Percentiles rank a stretch among this genome's conserved stretches.
phyloP scores from a whole-genome alignment of 1,140 invertebrate genomes.

The Onthophagus taurus region DNA sequence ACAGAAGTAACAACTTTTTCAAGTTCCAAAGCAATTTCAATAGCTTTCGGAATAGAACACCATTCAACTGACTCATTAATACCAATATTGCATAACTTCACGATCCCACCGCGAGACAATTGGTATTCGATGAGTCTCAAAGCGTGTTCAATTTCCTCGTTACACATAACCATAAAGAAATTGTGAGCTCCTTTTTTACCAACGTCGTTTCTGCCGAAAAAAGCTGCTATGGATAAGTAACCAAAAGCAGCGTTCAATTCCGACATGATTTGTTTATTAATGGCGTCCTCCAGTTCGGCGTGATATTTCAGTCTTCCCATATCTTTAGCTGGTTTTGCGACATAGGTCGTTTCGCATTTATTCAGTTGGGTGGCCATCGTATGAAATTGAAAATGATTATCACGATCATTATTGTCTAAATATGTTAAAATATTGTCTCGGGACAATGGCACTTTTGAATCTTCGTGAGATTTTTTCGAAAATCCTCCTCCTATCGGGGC shows the following conservation, averaged over 20 bases:
- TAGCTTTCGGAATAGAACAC: conserved; percentile 52
- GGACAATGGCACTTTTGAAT: too few species aligned
- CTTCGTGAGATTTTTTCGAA: too few species aligned
- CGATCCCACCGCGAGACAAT: conserved; percentile 67
- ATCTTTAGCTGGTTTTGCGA: too few species aligned
- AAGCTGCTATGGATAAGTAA: conserved; percentile 72
- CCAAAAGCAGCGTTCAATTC: conserved; percentile 76
- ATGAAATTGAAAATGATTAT: too few species aligned
- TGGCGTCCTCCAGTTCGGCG: conserved; percentile 56
- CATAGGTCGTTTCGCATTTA: too few species aligned
- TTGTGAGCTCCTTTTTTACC: conserved; percentile 59
- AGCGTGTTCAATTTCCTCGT: conserved; percentile 71
- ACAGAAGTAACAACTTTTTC: conserved; percentile 54
- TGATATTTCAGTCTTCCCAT: too few species aligned
- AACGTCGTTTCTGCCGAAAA: conserved; percentile 72
- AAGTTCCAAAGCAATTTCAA: conserved; percentile 56
- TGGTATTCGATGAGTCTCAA: conserved; percentile 67
- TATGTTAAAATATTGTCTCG: too few species aligned
- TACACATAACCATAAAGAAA: conserved; percentile 61
- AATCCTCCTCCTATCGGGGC: too few species aligned
- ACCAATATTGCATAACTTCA: conserved; percentile 45
- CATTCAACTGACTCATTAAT: conserved; percentile 51
- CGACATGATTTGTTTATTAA: conserved; percentile 82
- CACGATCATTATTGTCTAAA: too few species aligned
- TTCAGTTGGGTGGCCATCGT: too few species aligned